Evolutionary conservation across 2,888 invertebrate genomes (phyloP).

Genomic region (Sthenelais limicola): DNA sequence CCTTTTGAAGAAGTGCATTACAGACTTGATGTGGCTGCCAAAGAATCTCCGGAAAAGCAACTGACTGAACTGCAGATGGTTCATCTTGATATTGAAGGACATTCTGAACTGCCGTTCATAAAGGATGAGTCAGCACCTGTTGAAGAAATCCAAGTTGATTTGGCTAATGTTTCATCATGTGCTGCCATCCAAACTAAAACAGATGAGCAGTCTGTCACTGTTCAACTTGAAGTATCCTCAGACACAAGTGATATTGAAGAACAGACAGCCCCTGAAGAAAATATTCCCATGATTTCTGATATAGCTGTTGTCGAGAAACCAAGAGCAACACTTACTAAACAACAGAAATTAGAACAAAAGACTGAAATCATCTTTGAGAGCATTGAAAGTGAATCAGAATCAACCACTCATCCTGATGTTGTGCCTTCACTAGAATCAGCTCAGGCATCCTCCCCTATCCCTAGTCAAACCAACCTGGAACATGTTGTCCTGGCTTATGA

Average conservation of each 20-base stretch:
- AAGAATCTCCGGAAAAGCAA: neutral
- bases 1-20: slow-evolving; percentile 1
- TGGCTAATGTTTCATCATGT: slow-evolving; percentile 8
- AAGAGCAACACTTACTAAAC: too few species aligned
- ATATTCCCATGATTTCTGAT: too few species aligned
- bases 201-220: neutral
- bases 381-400: too few species aligned
- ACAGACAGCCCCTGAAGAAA: too few species aligned
- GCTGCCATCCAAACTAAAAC: neutral
- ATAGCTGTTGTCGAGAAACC: too few species aligned
- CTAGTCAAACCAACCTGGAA: too few species aligned
- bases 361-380: too few species aligned
- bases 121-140: slow-evolving; percentile 28
- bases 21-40: neutral
- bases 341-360: too few species aligned
- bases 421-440: too few species aligned
- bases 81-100: neutral
- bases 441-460: too few species aligned
- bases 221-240: slow-evolving; percentile 28
- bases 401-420: too few species aligned
- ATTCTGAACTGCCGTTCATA: neutral
- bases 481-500: too few species aligned
- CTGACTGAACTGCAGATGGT: slow-evolving; percentile 3
- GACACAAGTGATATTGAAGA: slow-evolving; percentile 2
- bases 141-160: neutral